These are phyloP conservation scores for Diceros bicornis DNA, from an alignment of 2,797 vertebrate species.

Conservation along the genomic window DNA sequence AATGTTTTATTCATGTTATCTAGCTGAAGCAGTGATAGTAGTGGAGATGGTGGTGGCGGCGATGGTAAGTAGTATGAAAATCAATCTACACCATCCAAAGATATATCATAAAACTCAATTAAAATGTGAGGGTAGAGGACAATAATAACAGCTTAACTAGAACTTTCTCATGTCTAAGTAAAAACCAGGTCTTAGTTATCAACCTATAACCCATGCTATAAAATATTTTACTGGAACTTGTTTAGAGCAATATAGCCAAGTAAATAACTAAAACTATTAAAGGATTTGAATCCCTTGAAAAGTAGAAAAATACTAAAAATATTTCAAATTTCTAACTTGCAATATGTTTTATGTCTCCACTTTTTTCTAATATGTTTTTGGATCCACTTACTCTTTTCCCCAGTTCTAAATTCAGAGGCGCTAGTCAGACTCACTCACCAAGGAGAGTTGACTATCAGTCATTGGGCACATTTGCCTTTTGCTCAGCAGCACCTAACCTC, in stretches of 20 bases:
- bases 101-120: neutral
- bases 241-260: neutral
- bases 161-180: neutral
- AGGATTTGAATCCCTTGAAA: neutral
- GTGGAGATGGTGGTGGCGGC: too few species aligned
- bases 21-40: neutral
- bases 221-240: conserved; percentile 5
- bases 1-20: neutral
- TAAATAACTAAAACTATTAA: conserved; percentile 9
- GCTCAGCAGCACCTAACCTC: conserved; percentile 70
- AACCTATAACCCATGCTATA: neutral
- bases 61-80: neutral
- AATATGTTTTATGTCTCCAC: neutral
- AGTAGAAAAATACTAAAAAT: neutral
- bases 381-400: neutral
- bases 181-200: conserved; percentile 2
- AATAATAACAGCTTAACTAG: neutral
- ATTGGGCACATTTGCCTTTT: conserved; percentile 5
- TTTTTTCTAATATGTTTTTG: neutral
- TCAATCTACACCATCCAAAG: neutral
- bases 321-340: neutral
- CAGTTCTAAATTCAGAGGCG: neutral
- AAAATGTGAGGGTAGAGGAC: neutral
- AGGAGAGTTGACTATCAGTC: neutral
- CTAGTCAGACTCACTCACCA: neutral